Evolutionary conservation across 1,140 invertebrate genomes (phyloP).

Genomic region (Zelostemma sp.): DNA sequence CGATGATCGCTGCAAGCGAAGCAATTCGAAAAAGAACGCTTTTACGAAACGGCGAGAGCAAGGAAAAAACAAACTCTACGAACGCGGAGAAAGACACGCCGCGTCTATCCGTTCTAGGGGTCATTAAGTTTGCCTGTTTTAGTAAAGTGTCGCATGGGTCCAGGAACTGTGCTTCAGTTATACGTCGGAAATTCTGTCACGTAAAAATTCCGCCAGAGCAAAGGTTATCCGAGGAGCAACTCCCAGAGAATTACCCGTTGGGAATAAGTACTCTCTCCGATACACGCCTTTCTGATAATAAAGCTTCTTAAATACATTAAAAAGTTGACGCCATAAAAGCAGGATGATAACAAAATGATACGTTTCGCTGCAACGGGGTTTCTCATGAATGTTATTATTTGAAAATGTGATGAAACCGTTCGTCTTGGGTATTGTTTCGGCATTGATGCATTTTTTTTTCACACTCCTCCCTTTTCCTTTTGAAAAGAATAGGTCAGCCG

Average conservation of each 20-base stretch:
- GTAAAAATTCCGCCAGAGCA: slow-evolving; percentile 8
- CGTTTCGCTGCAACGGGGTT: background rate
- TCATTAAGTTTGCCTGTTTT: slow-evolving; percentile 8
- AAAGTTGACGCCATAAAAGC: background rate
- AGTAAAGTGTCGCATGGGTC: slow-evolving; percentile 15
- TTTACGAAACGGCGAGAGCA: no score
- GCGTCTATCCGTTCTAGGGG: background rate
- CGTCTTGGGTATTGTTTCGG: no score
- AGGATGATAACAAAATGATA: slow-evolving; percentile 1
- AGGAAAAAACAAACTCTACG: no score
- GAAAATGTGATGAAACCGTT: background rate
- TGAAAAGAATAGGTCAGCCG: no score
- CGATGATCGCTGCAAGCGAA: no score
- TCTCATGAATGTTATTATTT: slow-evolving; percentile 1
- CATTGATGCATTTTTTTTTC: no score
- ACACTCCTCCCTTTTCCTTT: no score
- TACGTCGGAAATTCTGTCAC: background rate
- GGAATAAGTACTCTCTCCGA: background rate
- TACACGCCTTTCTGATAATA: slow-evolving; percentile 8
- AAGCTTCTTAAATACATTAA: slow-evolving; percentile 9
- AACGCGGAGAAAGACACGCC: no score
- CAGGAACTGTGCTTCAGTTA: slow-evolving; percentile 11
- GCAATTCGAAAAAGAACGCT: no score
- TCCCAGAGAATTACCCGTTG: slow-evolving; percentile 6
- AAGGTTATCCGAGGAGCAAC: slow-evolving; percentile 2